Evolutionary conservation across 2,797 vertebrate species (phyloP), one percentile per base, ranked within the genome.

Genomic region (Sandelia bainsii): DNA sequence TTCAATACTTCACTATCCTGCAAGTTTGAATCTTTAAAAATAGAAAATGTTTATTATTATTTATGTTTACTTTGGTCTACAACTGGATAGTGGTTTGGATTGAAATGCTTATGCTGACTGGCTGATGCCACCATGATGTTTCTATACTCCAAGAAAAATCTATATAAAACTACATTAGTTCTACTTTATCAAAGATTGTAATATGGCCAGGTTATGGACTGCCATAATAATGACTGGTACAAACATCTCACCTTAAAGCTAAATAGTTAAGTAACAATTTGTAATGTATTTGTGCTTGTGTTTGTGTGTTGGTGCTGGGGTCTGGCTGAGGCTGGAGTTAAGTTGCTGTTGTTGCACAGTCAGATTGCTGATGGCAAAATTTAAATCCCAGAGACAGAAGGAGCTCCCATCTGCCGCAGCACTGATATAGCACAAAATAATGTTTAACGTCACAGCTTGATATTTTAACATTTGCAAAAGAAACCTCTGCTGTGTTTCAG

Each of bases 401-500:
- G 37, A 57, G 57, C 60, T 70, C 50, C 72, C 74, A 75, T 77
- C 69, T 83, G 80, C 75, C 3, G n/a, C 58, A 17, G 23, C 20
- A 1, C 39, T 13, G 71, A 69, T n/a, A 14, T 40, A 68, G 44
- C 51, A 37, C 50, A 69, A 20, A n/a, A 64, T 3, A 12, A 25
- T 11, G 40, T 65, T 59, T 44, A 4, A 27, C 60, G 6, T 7
- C 0, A 32, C 39, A 6, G 44, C 22, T 50, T 6, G 3, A 42
- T 12, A 0, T 59, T 63, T 60, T 11, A 25, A 17, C n/a, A 25
- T 54, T 53, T 19, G 2, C 69, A 9, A 40, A 52, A 40, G 48
- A 65, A 54, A 65, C 42, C 8, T 40, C 45, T 39, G 3, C 39
- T 83, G 27, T 72, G 32, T 90, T 74, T 40, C 92, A 99, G 98